phyloP scores from a whole-genome alignment of 2,888 invertebrate species.

The Anodontia alba region DNA sequence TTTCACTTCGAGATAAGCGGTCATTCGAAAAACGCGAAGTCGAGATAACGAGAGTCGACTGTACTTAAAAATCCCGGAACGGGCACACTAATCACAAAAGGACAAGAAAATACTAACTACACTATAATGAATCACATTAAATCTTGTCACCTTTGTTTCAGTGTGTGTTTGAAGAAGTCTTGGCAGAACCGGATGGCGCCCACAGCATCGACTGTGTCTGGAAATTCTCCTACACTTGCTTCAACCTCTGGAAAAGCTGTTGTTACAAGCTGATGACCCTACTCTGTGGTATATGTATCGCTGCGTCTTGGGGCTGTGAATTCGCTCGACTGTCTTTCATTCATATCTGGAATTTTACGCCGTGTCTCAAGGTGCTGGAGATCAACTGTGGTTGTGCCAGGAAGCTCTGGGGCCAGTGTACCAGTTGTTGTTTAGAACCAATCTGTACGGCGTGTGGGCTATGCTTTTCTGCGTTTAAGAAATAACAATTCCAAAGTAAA shows the following conservation, averaged over 20 bases:
- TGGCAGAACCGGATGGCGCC: constrained; percentile 78
- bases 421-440: constrained; percentile 86
- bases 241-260: constrained; percentile 88
- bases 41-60: too few relatives aligned
- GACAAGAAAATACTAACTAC: too few relatives aligned
- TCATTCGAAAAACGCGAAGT: too few relatives aligned
- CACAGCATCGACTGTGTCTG: constrained; percentile 89
- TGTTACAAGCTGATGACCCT: constrained; percentile 90
- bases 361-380: constrained; percentile 88
- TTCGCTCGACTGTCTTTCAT: constrained; percentile 86
- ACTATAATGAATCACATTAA: too few relatives aligned
- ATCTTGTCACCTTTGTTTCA: constrained; percentile 15
- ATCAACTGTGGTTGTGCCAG: constrained; percentile 85
- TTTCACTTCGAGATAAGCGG: too few relatives aligned
- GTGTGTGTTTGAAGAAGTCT: constrained; percentile 62
- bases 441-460: constrained; percentile 68
- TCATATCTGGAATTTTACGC: constrained; percentile 91
- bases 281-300: constrained; percentile 89
- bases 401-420: constrained; percentile 84
- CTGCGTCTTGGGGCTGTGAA: constrained; percentile 86
- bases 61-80: too few relatives aligned
- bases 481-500: constrained; percentile 4
- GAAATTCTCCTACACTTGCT: constrained; percentile 88
- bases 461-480: constrained; percentile 67
- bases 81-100: too few relatives aligned